phyloP scores from a whole-genome alignment of 2,888 invertebrate genomes.

The Ornithoptera priamus region DNA sequence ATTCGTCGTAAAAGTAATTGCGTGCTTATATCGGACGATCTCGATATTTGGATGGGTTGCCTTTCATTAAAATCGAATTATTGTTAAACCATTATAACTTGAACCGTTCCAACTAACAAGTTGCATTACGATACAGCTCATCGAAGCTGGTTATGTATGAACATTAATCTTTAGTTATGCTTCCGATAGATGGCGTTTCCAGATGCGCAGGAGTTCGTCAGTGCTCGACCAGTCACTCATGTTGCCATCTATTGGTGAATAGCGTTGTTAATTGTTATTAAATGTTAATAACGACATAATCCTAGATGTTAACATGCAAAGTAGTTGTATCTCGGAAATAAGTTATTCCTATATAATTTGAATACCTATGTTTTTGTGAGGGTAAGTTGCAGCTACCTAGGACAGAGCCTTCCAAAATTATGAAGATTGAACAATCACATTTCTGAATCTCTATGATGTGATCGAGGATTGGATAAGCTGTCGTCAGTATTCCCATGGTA shows the following conservation, averaged over 20 bases:
- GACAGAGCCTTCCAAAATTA: too few species aligned
- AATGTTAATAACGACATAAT: too few species aligned
- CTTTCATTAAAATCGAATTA: constrained; percentile 73
- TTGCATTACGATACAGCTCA: constrained; percentile 34
- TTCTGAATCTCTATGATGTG: too few species aligned
- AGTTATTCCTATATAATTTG: too few species aligned
- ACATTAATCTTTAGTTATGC: constrained; percentile 28
- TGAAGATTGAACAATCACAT: too few species aligned
- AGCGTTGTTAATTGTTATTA: constrained; percentile 35
- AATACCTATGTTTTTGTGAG: too few species aligned
- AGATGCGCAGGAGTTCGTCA: constrained; percentile 49
- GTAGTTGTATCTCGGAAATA: too few species aligned
- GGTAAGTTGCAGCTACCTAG: too few species aligned
- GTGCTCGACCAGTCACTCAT: constrained; percentile 31
- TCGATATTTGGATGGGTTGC: constrained; percentile 52
- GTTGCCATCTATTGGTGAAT: constrained; percentile 64
- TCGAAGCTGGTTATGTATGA: constrained; percentile 27
- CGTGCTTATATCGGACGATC: constrained; percentile 52
- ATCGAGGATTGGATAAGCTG: too few species aligned
- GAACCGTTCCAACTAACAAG: neutral
- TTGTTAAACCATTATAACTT: constrained; percentile 39
- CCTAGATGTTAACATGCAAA: too few species aligned
- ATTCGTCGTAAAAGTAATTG: constrained; percentile 65
- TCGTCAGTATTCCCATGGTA: too few species aligned
- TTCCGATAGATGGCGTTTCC: constrained; percentile 44